Base-by-base conservation (phyloP, 2,888 invertebrate species). In the Brachypalpus laphriformis region DNA sequence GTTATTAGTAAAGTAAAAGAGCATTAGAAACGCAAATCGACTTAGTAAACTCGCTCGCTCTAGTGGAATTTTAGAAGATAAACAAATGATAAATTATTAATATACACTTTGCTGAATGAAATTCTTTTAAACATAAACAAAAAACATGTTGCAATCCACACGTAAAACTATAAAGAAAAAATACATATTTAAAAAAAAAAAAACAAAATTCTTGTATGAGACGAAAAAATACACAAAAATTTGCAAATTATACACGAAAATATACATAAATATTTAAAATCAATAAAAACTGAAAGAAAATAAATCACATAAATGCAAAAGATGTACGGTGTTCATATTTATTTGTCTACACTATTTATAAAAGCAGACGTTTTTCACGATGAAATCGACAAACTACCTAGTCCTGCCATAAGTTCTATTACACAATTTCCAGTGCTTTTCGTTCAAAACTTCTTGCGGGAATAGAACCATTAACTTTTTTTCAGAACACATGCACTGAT, bases 21-120 rank as follows among this genome's bases (percentile, higher is more conserved):
- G 72, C 77, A 77, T 78, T 78, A 66, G 68, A 42, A 63, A 57
- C 31, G 63, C 56, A 78, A 83, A 77, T 57, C 77, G 68, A 74
- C 42, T 66, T 82, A 78, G 68, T 78, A 74, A 83, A 70, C 77
- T 77, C 74, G 70, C 78, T 70, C 78, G 78, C 83, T 83, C 70
- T 75, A 83, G 78, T 78, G 61, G 61, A 80, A 78, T 65, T 66
- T 61, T 74, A 65, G 45, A 49, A 11, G 18, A 68, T 72, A 82
- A 42, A 54, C 31, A 57, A 20, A 37, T 57, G 31, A 54, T 74
- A 25, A 66, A 16, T 45, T 54, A 57, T 42, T 45, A 47, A 61
- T 45, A 61, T 45, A 82, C 47, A 66, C 42, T 54, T 76, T 72
- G 77, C 71, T 66, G 82, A 77, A 77, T 82, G 9, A 82, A 72